phyloP scores from a whole-genome alignment of 2,888 invertebrate genomes.

The Leptarthrus brevirostris region DNA sequence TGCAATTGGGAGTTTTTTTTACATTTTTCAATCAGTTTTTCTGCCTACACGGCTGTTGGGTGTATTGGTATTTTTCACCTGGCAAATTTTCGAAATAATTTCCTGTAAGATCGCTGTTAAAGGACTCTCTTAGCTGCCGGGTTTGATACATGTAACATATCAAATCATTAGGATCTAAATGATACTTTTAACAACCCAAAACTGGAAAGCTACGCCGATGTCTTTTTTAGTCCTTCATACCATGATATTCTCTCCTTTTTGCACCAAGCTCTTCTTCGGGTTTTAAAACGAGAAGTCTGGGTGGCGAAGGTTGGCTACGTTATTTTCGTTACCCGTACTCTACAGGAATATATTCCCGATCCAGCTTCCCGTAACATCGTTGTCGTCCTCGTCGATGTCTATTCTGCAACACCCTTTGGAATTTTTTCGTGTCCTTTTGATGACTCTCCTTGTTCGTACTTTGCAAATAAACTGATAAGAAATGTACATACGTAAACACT shows the following conservation, averaged over 20 bases:
- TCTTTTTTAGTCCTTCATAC: conserved; percentile 22
- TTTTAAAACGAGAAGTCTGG: not conserved
- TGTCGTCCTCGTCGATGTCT: not conserved
- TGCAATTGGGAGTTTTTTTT: not conserved
- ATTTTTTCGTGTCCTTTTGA: conserved; percentile 41
- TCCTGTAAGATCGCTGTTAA: conserved; percentile 30
- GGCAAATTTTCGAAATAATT: conserved; percentile 26
- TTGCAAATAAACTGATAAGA: conserved; percentile 45
- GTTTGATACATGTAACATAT: conserved; percentile 58
- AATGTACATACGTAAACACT: conserved; percentile 47
- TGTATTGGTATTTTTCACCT: not conserved
- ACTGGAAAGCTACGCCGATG: conserved; percentile 4
- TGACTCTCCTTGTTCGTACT: conserved; percentile 31
- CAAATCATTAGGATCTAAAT: conserved; percentile 68
- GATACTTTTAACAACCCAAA: conserved; percentile 59
- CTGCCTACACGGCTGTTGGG: too few relatives aligned
- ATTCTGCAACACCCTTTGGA: conserved; percentile 17
- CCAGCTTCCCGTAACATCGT: not conserved
- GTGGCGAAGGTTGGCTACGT: not conserved
- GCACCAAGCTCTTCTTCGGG: not conserved
- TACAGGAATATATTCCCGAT: not conserved
- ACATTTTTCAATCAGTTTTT: not conserved
- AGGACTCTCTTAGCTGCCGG: conserved; percentile 47
- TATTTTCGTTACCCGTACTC: not conserved
- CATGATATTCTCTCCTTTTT: not conserved